Base-by-base conservation (phyloP, 2,113 vertebrate species). In the Urocynchramus pylzowi region DNA sequence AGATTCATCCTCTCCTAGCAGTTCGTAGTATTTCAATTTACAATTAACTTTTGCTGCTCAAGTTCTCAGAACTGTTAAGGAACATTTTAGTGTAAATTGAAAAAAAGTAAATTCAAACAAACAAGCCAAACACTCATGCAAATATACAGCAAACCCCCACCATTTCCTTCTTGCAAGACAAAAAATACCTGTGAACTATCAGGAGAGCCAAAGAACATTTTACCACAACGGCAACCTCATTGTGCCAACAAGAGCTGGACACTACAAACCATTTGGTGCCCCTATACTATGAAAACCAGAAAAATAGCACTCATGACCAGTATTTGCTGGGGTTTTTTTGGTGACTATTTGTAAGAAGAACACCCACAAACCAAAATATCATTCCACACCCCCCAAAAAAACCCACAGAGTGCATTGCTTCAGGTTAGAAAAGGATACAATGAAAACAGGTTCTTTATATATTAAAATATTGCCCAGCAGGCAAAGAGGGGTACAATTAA, bases 321-420 rank as follows among this genome's bases (percentile, higher is more conserved):
- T 14, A 44, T 39, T 83, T 56, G 5, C 33, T 50, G 74, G 15
- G 74, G 15, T 18, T 80, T 24, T 63, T 15, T 80, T 60, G 44
- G 31, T 33, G 39, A 30, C 70, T 82, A 7, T 28, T 28, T 41
- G 3, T 31, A 76, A 65, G 45, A 60, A 53, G 26, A 76, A 33
- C 15, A 37, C 5, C 1, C 6, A 11, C 23, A 9, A 56, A 67
- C 12, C 19, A 69, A 64, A 65, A 33, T 6, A 57, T 10, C 21
- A 71, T 10, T 8, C 6, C 47, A 59, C 6, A 50, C 1, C 0
- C 2, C 18, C 1, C 1, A 4, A 5, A 39, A 22, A 30, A 45
- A 14, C 12, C 39, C 33, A 54, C 16, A 20, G 8, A 76, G 7
- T 33, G 7, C n/a, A 71, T 81, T 42, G 76, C 12, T 21, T 89